Percentiles rank a stretch among this genome's conserved stretches.
Conservation (phyloP, 2,113 vertebrate species). For the Scomber colias region DNA sequence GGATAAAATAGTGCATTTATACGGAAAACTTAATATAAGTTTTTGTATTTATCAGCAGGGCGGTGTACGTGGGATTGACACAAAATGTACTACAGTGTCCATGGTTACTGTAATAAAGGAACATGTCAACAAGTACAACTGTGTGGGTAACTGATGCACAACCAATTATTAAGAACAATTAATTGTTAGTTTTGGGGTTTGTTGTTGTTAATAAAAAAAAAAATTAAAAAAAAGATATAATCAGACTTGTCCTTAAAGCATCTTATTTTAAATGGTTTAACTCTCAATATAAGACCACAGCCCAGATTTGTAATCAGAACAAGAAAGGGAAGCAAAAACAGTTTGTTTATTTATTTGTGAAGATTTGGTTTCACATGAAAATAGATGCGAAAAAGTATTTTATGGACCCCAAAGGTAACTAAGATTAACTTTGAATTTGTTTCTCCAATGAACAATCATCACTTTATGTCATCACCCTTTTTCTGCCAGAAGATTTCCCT, state of each 20-base stretch:
- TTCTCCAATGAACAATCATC: conserved; percentile 12
- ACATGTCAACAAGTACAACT: no score
- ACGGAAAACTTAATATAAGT: neutral
- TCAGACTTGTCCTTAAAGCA: neutral
- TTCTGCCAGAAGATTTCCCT: neutral
- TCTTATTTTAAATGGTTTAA: neutral
- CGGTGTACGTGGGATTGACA: neutral
- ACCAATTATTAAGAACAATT: neutral
- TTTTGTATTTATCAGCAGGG: neutral
- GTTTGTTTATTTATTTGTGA: neutral
- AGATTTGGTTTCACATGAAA: neutral
- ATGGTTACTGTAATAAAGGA: neutral
- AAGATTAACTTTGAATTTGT: neutral
- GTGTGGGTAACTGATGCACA: neutral
- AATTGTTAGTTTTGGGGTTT: neutral
- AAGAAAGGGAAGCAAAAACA: neutral
- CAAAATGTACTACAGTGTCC: neutral
- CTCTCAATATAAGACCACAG: neutral
- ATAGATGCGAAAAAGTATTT: neutral
- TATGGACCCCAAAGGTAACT: neutral
- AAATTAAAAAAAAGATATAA: neutral
- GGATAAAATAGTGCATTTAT: no score
- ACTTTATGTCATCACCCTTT: conserved; percentile 20
- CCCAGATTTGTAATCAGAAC: neutral
- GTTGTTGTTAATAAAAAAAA: neutral